Base-by-base conservation (phyloP, 1,140 invertebrate genomes). In the Drosophila virilis region DNA sequence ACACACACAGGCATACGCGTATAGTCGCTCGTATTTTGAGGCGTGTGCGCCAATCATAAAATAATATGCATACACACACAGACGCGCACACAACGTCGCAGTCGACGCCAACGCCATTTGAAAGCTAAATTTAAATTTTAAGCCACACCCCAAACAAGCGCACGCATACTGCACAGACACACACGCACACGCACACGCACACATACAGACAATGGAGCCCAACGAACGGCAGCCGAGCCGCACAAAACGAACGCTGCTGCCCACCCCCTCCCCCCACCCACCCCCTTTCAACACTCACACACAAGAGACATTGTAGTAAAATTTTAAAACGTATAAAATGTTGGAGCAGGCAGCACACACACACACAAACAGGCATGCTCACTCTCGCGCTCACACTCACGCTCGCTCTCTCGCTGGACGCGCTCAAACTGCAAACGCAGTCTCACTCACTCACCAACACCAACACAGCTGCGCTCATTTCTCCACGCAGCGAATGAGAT, bases 61-160 rank as follows among this genome's bases (percentile, higher is more conserved):
- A 88, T 83, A 88, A 88, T 88, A 88, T 88, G 83, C 83, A 88
- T 89, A 84, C 80, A 84, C 80, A 88, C 59, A 35, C 64, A 17
- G 17, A 72, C 71, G 52, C 71, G 55, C 67, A 61, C 68, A 65
- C 60, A 65, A 38, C 65, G 42, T 32, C 55, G 55, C 37, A 55
- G 64, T 54, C 69, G 69, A 76, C 69, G 82, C 88, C 76, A 82
- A 80, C 74, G 71, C 75, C 77, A 73, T 86, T 86, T 88, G 74
- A 86, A 90, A 90, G 54, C 73, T 62, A 83, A 86, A 91, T 91
- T 91, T 91, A 91, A 91, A 91, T 91, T 91, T 91, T 91, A 91
- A 91, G 89, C 89, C 89, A 91, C 89, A 80, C 89, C 89, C 77
- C 77, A 74, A 82, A 90, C 77, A 90, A 86, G 80, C 84, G 80